phyloP scores from a whole-genome alignment of 92 coral and sea anemone genomes.

The Porites evermanni region DNA sequence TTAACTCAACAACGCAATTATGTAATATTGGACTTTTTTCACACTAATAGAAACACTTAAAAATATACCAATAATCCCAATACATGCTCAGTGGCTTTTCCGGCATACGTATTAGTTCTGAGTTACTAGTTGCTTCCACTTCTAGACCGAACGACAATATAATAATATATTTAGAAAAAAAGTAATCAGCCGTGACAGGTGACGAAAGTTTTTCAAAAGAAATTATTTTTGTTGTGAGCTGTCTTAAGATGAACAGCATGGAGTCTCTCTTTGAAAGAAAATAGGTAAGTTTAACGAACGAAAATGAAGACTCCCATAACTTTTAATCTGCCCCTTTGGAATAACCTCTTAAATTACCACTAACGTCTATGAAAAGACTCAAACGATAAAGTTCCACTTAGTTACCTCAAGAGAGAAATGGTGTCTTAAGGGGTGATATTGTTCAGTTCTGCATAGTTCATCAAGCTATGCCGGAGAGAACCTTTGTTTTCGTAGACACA shows the following conservation, averaged over 20 bases:
- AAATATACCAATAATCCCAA: not conserved
- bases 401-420: too few relatives aligned
- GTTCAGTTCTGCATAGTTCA: too few relatives aligned
- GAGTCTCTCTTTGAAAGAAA: not conserved
- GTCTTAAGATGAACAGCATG: not conserved
- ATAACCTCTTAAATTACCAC: too few relatives aligned
- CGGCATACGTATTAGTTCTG: not conserved
- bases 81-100: not conserved
- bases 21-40: conserved; percentile 6
- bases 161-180: not conserved
- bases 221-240: conserved; percentile 6
- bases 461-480: too few relatives aligned
- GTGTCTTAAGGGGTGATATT: too few relatives aligned
- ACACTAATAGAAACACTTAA: not conserved
- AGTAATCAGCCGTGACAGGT: not conserved
- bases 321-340: too few relatives aligned
- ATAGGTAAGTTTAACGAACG: not conserved
- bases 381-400: too few relatives aligned
- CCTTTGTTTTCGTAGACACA: too few relatives aligned
- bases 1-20: not conserved
- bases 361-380: too few relatives aligned
- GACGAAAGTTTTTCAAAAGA: conserved; percentile 13
- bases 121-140: not conserved
- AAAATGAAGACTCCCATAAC: not conserved
- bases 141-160: not conserved